A percentile compares a stretch with the other conserved stretches of the same genome.
These are phyloP conservation scores for Cervus canadensis DNA, from an alignment of 2,113 vertebrate species.

Conservation along the genomic window DNA sequence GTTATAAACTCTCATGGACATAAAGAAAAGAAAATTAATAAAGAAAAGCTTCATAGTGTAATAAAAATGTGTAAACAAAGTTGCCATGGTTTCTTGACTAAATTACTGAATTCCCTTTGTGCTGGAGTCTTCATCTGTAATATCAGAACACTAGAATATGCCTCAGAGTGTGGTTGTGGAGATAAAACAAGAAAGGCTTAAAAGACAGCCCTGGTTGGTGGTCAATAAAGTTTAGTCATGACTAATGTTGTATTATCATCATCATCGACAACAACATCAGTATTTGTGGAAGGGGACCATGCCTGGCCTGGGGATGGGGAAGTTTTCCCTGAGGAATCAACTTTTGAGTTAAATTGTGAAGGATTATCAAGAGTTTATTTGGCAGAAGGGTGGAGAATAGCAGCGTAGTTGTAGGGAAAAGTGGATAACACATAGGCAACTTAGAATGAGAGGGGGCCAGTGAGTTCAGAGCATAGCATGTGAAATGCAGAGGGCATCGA, in stretches of 20 bases:
- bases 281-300: neutral
- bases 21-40: neutral
- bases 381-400: fast-evolving
- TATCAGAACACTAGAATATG: neutral
- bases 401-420: neutral
- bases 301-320: neutral
- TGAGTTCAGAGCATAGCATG: neutral
- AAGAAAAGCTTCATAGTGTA: neutral
- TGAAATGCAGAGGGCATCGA: neutral
- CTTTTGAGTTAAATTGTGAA: neutral
- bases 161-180: neutral
- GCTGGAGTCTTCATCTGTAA: neutral
- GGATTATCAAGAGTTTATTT: neutral
- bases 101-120: neutral
- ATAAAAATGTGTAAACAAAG: neutral
- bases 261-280: neutral
- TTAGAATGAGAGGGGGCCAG: neutral
- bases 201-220: neutral
- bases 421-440: fast-evolving
- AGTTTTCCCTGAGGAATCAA: neutral
- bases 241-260: neutral
- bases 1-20: neutral
- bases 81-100: neutral
- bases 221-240: neutral
- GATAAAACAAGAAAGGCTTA: neutral